Evolutionary conservation across 2,113 vertebrate species (phyloP).

Genomic region (Percina caprodes): DNA sequence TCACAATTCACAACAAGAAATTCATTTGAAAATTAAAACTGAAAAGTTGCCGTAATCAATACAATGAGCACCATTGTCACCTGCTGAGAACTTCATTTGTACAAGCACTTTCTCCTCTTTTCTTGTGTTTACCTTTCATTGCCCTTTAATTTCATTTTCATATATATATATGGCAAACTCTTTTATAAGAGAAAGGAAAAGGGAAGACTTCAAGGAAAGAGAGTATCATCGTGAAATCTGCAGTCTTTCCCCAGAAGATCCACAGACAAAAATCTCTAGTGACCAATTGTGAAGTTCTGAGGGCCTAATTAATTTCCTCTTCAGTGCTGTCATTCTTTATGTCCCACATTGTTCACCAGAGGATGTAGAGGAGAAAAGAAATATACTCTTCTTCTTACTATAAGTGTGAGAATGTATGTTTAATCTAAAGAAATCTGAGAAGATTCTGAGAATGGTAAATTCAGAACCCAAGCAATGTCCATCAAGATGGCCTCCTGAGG

Average conservation of each 20-base stretch:
- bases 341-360: conserved; percentile 21
- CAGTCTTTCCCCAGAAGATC: conserved; percentile 19
- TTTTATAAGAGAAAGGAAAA: background rate
- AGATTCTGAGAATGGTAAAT: background rate
- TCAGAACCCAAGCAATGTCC: background rate
- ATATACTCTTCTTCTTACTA: background rate
- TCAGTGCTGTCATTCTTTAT: conserved; percentile 26
- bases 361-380: conserved; percentile 7
- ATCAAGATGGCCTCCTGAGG: background rate
- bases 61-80: background rate
- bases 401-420: background rate
- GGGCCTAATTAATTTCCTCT: conserved; percentile 48
- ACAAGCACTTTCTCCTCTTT: background rate
- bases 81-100: background rate
- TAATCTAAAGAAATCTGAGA: conserved; percentile 1
- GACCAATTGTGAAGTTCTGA: conserved; percentile 45
- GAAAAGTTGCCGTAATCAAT: background rate
- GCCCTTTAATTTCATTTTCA: background rate
- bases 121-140: conserved; percentile 1
- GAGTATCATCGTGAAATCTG: conserved; percentile 9
- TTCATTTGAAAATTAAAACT: conserved; percentile 29
- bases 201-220: background rate
- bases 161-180: no score
- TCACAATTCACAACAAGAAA: conserved; percentile 43
- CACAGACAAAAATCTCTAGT: conserved; percentile 34